A percentile compares a stretch with the other conserved stretches of the same genome.
Evolutionary conservation across 2,113 vertebrate species (phyloP).

Genomic region (Phrynosoma blainvillii): DNA sequence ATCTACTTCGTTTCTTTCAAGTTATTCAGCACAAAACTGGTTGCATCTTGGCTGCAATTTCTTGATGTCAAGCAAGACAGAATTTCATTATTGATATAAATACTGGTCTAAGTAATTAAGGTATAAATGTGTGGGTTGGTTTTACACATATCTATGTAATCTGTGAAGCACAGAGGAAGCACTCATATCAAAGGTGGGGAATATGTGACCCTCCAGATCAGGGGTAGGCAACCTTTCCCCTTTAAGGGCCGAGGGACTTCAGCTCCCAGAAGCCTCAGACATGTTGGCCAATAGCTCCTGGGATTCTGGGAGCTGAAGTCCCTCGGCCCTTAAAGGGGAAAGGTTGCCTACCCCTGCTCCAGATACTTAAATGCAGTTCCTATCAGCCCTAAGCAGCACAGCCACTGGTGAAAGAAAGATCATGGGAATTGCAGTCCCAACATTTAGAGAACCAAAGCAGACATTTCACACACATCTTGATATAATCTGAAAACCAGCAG

Average conservation of each 20-base stretch:
- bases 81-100: neutral
- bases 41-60: neutral
- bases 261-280: too few relatives aligned
- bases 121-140: neutral
- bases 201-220: neutral
- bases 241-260: too few relatives aligned
- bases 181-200: neutral
- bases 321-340: too few relatives aligned
- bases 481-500: too few relatives aligned
- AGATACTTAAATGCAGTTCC: neutral
- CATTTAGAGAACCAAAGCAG: too few relatives aligned
- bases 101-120: neutral
- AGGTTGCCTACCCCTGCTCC: too few relatives aligned
- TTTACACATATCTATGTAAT: neutral
- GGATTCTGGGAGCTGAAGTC: too few relatives aligned
- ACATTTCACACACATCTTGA: too few relatives aligned
- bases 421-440: too few relatives aligned
- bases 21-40: neutral
- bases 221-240: too few relatives aligned
- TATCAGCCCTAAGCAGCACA: neutral
- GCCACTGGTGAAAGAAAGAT: neutral
- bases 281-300: too few relatives aligned
- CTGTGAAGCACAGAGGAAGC: neutral
- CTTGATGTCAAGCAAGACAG: neutral
- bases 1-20: neutral